Base-by-base conservation (phyloP, 37 sponge, comb jelly and placozoan species). In the Agelas oroides region DNA sequence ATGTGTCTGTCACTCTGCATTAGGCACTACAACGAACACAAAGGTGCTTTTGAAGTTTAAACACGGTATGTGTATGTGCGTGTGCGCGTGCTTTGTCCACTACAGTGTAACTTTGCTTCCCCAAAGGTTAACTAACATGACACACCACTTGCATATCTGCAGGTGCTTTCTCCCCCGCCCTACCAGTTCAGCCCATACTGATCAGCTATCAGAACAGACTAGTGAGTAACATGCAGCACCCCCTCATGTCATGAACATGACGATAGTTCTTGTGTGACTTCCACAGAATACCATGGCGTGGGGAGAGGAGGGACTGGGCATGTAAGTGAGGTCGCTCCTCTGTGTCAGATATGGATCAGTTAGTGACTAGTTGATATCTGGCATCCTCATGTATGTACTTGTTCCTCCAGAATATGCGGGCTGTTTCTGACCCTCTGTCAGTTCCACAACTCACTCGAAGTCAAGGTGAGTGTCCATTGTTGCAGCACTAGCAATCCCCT, bases 1-100 rank as follows among this genome's bases (percentile, higher is more conserved):
- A 30, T 62, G 53, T 67, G 2, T 5, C 5, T 73, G 2, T 5
- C 5, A 56, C 31, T 65, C 65, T 27, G 32, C 65, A 5, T 23
- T 64, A 83, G 89, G 83, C 13, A 85, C 92, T 39, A 87, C 92
- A 18, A 82, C 87, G 1, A 86, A 92, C 52, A 65, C 70, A 16
- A 71, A 87, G 27, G 72, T 71, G 0, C 5, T 92, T 17, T 65
- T 92, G 18, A 32, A 65, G 17, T 92, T 84, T 80, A 92, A 87
- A 73, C 53, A 60, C 55, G 82, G 82, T 80, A 25, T 25, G 78
- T 5, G 56, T n/a, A n/a, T n/a, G n/a, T n/a, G n/a, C n/a, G n/a
- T n/a, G n/a, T n/a, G 6, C 3, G 46, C 46, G 3, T 46, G 46
- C 3, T 8, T 12, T 46, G 6, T 46, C 46, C 46, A 46, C 6